A percentile compares a stretch with the other conserved stretches of the same genome.
Evolutionary conservation across 2,113 vertebrate genomes (phyloP).

Genomic region (Loxodonta africana): DNA sequence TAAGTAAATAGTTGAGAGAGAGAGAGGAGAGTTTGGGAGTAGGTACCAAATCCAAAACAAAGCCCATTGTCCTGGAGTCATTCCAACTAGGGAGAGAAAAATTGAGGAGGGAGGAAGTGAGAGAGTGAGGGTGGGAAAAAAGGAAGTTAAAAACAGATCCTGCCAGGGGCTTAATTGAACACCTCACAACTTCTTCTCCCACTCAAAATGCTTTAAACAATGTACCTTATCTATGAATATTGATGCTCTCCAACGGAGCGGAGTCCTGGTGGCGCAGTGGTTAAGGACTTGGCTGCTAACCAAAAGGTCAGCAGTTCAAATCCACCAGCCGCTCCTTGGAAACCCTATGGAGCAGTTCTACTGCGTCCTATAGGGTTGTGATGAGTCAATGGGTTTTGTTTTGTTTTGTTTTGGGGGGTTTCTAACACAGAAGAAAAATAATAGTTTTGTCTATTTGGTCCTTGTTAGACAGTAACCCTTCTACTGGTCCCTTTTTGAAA

Average conservation of each 20-base stretch:
- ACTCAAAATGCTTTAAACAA: constrained; percentile 45
- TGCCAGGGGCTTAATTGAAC: constrained; percentile 13
- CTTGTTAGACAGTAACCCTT: neutral
- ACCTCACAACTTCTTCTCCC: constrained; percentile 30
- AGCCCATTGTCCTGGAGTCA: too few species aligned
- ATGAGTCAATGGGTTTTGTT: neutral
- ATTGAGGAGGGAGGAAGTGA: neutral
- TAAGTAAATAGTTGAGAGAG: neutral
- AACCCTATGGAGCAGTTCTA: too few species aligned
- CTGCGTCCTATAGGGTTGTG: too few species aligned
- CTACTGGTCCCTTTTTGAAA: neutral
- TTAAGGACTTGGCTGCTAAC: too few species aligned
- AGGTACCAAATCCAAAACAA: neutral
- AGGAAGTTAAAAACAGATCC: neutral
- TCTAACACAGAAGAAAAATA: constrained; percentile 30
- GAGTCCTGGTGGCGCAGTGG: too few species aligned
- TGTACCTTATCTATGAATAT: constrained; percentile 14
- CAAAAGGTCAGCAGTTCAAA: too few species aligned
- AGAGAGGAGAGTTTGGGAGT: neutral
- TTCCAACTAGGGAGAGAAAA: too few species aligned
- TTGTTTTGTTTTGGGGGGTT: neutral
- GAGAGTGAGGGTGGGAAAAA: neutral
- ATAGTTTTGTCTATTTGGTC: neutral
- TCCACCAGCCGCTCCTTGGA: too few species aligned
- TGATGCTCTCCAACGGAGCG: neutral